These are phyloP conservation scores for Heliopora coerulea DNA, from an alignment of 92 coral and sea anemone genomes.

Conservation along the genomic window DNA sequence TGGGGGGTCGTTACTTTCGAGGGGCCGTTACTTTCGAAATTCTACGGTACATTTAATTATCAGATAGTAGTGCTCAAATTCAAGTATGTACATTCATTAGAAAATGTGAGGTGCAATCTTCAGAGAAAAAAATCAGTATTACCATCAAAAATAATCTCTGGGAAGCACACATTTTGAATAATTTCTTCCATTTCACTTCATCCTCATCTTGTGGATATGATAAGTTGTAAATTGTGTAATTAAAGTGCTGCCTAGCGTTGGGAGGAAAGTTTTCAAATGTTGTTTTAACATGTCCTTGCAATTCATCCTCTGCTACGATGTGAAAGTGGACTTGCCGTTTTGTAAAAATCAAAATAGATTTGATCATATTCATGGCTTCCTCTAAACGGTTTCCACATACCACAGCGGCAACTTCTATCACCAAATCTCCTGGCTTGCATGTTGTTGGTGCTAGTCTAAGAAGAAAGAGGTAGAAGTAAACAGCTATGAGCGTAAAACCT, in stretches of 20 bases:
- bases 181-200: constrained; percentile 67
- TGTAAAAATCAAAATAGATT: constrained; percentile 77
- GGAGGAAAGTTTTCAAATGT: constrained; percentile 60
- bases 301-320: constrained; percentile 70
- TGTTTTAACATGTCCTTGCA: constrained; percentile 56
- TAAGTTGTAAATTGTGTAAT: constrained; percentile 69
- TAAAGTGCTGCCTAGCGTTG: constrained; percentile 47
- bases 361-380: constrained; percentile 79
- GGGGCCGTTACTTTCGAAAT: too few species aligned
- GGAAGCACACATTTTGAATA: constrained; percentile 93
- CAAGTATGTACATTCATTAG: too few species aligned
- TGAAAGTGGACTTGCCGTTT: constrained; percentile 64
- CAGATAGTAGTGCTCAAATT: too few species aligned
- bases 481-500: too few species aligned
- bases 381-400: constrained; percentile 78
- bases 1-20: too few species aligned
- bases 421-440: neutral
- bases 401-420: constrained; percentile 61
- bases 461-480: too few species aligned
- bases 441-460: constrained; percentile 17
- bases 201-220: constrained; percentile 66
- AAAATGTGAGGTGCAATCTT: too few species aligned
- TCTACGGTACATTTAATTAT: too few species aligned
- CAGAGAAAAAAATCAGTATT: too few species aligned
- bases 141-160: constrained; percentile 87